Base-by-base conservation (phyloP, 2,797 vertebrate genomes). In the Spheniscus humboldti region DNA sequence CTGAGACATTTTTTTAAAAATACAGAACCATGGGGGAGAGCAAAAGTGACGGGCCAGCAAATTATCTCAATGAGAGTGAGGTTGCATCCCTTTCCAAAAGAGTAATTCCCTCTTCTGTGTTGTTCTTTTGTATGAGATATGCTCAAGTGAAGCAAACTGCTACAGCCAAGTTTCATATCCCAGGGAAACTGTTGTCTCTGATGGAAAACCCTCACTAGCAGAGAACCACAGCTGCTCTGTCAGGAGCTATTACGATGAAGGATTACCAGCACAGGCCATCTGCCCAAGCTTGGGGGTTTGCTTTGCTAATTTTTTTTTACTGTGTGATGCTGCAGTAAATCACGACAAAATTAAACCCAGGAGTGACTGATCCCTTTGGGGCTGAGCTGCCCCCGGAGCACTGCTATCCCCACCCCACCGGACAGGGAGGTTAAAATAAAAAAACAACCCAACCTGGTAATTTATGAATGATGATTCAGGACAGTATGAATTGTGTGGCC, bases 221-320 rank as follows among this genome's bases (percentile, higher is more conserved):
- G 39, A 23, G 73, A 96, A 68, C 23, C 83, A 66, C 85, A 94
- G 82, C 91, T 91, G 69, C 85, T 75, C 84, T 88, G 95, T 90
- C 94, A 95, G 94, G 55, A 93, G 57, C 82, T 82, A 88, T 97
- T 94, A 90, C 0, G 0, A 81, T 92, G 95, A 96, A 84, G 73
- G 94, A 97, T 97, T 95, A 96, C 55, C 39, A 94, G 89, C 76
- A 84, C 59, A 92, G 45, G 43, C 95, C 97, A 97, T 96, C 94
- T 96, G 95, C 81, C 91, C 0, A 0, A 78, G 82, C 62, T 53
- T 47, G 30, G 45, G 52, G 39, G 25, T 64, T 92, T 91, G 72
- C 48, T 85, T 69, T 39, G 43, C 27, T 17, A 39, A 55, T 55
- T 53, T 28, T 3, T 37, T 31, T 56, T 33, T 1, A 31, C 24